Conservation (phyloP, 2,888 invertebrate genomes). For the Pseudococcus longispinus region DNA sequence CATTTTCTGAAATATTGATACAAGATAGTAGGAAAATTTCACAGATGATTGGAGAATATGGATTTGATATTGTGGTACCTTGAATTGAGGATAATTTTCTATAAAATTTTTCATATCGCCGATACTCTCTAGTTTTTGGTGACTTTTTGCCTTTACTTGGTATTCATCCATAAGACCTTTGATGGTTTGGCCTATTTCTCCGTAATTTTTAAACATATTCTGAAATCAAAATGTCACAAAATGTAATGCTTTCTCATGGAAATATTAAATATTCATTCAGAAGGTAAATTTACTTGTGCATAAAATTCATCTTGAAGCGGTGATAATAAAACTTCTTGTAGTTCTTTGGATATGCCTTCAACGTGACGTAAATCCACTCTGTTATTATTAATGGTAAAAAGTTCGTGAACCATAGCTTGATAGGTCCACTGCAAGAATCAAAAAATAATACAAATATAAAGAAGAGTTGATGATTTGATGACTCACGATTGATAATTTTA, state of each 20-base stretch:
- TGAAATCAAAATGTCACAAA: slow-evolving; percentile 62
- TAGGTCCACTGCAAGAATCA: slow-evolving; percentile 85
- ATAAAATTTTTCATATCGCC: slow-evolving; percentile 99
- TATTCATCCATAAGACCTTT: slow-evolving; percentile 98
- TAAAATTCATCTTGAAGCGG: slow-evolving; percentile 98
- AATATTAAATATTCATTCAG: not conserved
- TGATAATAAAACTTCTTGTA: slow-evolving; percentile 90
- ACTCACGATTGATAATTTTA: not conserved
- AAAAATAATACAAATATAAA: slow-evolving; percentile 16
- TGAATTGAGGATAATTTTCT: slow-evolving; percentile 97
- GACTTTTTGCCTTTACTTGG: slow-evolving; percentile 92
- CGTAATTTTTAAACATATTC: slow-evolving; percentile 96
- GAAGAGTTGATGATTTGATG: not conserved
- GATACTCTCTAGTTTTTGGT: slow-evolving; percentile 97
- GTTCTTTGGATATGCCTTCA: slow-evolving; percentile 85
- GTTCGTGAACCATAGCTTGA: slow-evolving; percentile 99
- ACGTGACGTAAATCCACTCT: slow-evolving; percentile 87
- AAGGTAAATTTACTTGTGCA: slow-evolving; percentile 71
- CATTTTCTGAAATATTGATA: slow-evolving; percentile 71
- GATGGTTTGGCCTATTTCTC: slow-evolving; percentile 97
- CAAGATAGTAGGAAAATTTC: not conserved
- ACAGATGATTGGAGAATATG: not conserved
- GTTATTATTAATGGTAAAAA: slow-evolving; percentile 91
- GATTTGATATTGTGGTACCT: slow-evolving; percentile 65
- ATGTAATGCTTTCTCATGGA: not conserved